Evolutionary conservation across 2,888 invertebrate species (phyloP).

Genomic region (Kuschelorhynchus macadamiae): DNA sequence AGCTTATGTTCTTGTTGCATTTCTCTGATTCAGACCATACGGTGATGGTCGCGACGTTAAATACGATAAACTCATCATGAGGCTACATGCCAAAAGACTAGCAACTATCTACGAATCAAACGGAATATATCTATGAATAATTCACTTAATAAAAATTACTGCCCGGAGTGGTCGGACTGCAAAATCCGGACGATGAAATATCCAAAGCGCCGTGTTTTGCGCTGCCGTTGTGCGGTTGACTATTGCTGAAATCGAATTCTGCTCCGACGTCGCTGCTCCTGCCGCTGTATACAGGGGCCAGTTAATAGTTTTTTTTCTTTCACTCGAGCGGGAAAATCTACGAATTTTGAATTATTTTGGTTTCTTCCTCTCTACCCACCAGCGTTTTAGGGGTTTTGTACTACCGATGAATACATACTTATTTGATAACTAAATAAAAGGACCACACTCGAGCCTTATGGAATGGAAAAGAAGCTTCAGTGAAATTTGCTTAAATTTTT

Average conservation of each 20-base stretch:
- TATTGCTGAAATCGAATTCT: conserved; percentile 24
- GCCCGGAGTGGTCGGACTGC: conserved; percentile 19
- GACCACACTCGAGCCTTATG: too few species aligned
- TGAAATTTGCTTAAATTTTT: too few species aligned
- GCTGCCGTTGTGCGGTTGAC: conserved; percentile 18
- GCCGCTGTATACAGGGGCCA: neutral
- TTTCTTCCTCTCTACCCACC: too few species aligned
- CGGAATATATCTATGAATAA: neutral
- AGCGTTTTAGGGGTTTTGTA: too few species aligned
- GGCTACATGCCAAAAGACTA: neutral
- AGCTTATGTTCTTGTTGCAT: neutral
- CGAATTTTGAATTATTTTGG: too few species aligned
- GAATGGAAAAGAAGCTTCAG: too few species aligned
- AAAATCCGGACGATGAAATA: conserved; percentile 24
- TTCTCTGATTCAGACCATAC: neutral
- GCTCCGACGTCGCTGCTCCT: conserved; percentile 24
- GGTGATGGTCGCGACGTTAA: neutral
- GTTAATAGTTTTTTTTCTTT: too few species aligned
- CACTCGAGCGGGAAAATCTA: too few species aligned
- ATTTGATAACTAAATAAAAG: too few species aligned
- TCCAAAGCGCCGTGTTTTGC: conserved; percentile 17
- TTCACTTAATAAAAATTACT: neutral
- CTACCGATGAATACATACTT: too few species aligned
- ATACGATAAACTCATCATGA: neutral
- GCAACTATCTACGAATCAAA: neutral